These are phyloP conservation scores for Icerya purchasi DNA, from an alignment of 2,888 invertebrate species.

Conservation along the genomic window DNA sequence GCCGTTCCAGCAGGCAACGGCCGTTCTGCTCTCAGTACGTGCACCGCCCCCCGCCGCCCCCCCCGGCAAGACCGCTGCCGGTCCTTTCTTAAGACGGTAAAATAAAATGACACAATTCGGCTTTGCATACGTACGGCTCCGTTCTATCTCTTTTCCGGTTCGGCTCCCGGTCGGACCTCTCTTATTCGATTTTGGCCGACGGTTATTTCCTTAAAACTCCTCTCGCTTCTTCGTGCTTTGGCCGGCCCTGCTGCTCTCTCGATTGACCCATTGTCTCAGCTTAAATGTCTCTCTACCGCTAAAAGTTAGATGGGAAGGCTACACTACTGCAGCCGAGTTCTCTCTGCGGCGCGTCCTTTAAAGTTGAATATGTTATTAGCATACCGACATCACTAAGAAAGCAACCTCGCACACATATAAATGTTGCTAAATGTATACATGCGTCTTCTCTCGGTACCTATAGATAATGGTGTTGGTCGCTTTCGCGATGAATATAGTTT, in stretches of 20 bases:
- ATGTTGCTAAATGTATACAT: too few relatives aligned
- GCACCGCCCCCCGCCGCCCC: background rate
- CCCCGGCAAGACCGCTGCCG: background rate
- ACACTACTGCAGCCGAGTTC: too few relatives aligned
- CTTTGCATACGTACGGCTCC: too few relatives aligned
- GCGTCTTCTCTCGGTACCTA: too few relatives aligned
- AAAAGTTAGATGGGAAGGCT: too few relatives aligned
- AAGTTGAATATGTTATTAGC: conserved; percentile 14
- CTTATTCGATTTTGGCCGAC: background rate
- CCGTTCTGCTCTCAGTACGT: conserved; percentile 6
- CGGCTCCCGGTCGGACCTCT: background rate
- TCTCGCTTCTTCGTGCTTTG: background rate
- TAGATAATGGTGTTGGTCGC: too few relatives aligned
- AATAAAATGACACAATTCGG: conserved; percentile 12
- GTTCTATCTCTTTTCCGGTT: conserved; percentile 1
- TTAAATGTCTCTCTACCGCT: too few relatives aligned
- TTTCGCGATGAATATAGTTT: too few relatives aligned
- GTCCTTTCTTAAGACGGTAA: conserved; percentile 4
- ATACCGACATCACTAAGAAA: too few relatives aligned
- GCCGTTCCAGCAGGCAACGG: conserved; percentile 10
- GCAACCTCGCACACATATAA: too few relatives aligned
- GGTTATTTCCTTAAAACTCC: background rate
- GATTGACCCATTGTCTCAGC: conserved; percentile 14
- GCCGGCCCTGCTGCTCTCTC: conserved; percentile 12
- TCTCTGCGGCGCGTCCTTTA: too few relatives aligned